phyloP scores from a whole-genome alignment of 1,140 invertebrate species.

The Drosophila prosaltans region DNA sequence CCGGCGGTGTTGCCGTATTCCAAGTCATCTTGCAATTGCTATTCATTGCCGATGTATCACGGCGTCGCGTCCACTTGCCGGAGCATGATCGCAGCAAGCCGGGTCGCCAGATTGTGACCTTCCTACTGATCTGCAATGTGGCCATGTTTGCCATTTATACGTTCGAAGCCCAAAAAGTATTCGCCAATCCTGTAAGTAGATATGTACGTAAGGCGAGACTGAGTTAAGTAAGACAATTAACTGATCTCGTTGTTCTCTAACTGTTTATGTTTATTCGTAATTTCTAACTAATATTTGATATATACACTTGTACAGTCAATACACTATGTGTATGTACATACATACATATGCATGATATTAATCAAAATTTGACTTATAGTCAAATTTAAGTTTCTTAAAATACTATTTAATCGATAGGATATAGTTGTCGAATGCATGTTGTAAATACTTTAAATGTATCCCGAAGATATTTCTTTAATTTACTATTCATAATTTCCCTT shows the following conservation, averaged over 20 bases:
- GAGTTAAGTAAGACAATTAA: constrained; percentile 81
- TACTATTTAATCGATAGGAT: no score
- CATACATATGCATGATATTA: neutral
- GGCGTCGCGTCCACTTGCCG: constrained; percentile 93
- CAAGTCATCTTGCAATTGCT: constrained; percentile 95
- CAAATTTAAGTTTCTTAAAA: no score
- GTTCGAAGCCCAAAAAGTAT: constrained; percentile 97
- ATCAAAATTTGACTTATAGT: neutral
- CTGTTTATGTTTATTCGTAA: constrained; percentile 31
- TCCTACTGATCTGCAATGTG: constrained; percentile 96
- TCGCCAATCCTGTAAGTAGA: constrained; percentile 91
- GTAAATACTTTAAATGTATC: no score
- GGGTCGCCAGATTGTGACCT: constrained; percentile 96
- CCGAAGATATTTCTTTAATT: no score
- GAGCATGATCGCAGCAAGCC: constrained; percentile 97
- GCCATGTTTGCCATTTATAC: constrained; percentile 98
- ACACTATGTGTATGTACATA: neutral
- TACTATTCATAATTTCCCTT: neutral
- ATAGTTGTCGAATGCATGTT: no score
- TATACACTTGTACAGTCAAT: neutral
- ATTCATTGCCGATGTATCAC: constrained; percentile 97
- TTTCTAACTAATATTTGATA: constrained; percentile 27
- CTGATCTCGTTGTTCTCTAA: constrained; percentile 75
- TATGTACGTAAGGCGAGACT: constrained; percentile 83
- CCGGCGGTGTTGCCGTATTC: constrained; percentile 92